These are phyloP conservation scores for Psettodes erumei DNA, from an alignment of 2,113 vertebrate genomes.

Conservation along the genomic window DNA sequence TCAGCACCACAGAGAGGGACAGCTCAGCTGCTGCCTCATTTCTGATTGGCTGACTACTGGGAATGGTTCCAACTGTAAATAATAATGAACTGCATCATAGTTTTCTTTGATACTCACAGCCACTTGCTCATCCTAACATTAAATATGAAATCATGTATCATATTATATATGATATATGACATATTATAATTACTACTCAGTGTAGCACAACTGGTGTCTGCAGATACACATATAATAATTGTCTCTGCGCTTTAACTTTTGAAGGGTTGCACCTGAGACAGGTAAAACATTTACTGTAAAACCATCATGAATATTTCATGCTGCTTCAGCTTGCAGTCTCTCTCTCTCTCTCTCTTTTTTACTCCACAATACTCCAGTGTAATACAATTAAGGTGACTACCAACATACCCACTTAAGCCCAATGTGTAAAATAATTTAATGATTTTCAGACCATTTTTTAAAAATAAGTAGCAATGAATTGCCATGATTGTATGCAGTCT, in stretches of 20 bases:
- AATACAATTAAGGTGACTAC: neutral
- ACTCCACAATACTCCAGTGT: too few relatives aligned
- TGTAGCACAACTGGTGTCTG: neutral
- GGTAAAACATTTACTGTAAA: neutral
- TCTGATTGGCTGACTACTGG: neutral
- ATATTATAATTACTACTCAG: neutral
- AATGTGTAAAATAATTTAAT: neutral
- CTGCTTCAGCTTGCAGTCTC: neutral
- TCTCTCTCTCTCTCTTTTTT: too few relatives aligned
- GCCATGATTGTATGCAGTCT: neutral
- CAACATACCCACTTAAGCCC: neutral
- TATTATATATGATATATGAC: too few relatives aligned
- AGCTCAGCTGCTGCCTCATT: neutral
- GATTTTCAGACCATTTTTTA: too few relatives aligned
- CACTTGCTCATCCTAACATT: too few relatives aligned
- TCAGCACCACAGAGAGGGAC: slow-evolving; percentile 26
- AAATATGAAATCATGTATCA: too few relatives aligned
- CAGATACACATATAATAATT: too few relatives aligned
- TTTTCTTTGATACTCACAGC: neutral
- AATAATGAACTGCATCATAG: neutral
- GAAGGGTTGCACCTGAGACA: neutral
- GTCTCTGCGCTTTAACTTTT: neutral
- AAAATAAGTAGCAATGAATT: neutral
- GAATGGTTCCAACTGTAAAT: too few relatives aligned
- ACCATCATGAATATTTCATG: neutral